Conservation (phyloP, 2,888 invertebrate species). For the Cephus nigrinus region DNA sequence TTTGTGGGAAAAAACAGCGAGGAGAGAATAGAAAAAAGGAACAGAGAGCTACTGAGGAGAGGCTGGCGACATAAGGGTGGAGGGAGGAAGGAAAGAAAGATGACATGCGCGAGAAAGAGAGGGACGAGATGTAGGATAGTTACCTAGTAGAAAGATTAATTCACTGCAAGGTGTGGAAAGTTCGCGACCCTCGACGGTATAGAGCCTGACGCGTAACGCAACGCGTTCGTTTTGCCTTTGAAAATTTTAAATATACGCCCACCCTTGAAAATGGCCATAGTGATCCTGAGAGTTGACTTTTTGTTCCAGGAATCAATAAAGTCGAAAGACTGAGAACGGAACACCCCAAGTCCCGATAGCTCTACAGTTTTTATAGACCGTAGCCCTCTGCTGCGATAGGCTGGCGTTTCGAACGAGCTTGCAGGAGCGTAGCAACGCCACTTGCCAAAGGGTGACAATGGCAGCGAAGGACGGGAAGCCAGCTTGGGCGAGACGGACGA, state of each 20-base stretch:
- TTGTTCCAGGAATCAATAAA: not conserved
- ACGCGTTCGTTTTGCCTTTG: not conserved
- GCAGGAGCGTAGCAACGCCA: not conserved
- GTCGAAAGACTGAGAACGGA: not conserved
- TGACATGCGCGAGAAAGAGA: not conserved
- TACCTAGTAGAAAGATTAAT: not conserved
- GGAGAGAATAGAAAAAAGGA: not conserved
- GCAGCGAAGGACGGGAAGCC: constrained; percentile 24
- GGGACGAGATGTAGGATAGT: not conserved
- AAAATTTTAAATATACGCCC: not conserved
- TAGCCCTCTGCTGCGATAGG: not conserved
- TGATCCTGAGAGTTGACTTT: not conserved
- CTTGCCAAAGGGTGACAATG: constrained; percentile 23
- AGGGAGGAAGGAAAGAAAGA: not conserved
- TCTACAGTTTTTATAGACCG: not conserved
- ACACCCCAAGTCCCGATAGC: not conserved
- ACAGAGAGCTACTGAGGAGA: not conserved
- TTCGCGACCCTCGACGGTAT: not conserved
- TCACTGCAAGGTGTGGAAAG: not conserved
- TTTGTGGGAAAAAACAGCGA: not conserved
- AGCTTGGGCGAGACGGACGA: constrained; percentile 37
- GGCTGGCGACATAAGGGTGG: not conserved
- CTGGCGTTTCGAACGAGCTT: not conserved
- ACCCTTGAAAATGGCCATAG: not conserved
- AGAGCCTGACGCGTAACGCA: not conserved